Conservation (phyloP, 2,113 vertebrate species). For the Oceanodroma tethys region DNA sequence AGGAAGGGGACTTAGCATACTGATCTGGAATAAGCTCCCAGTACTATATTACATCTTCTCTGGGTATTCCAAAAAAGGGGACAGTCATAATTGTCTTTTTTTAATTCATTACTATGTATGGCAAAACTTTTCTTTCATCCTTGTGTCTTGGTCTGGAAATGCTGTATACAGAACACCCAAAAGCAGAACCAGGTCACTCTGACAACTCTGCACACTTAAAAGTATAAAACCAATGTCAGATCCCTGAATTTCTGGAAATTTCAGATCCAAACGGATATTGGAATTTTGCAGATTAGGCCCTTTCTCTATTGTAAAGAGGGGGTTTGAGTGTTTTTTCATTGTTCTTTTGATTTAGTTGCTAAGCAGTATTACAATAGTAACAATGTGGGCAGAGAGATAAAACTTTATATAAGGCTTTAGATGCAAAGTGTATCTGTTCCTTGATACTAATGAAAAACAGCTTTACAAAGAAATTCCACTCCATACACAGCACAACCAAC, state of each 20-base stretch:
- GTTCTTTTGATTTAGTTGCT: neutral
- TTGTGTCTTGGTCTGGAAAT: neutral
- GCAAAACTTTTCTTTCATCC: neutral
- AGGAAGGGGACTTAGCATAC: neutral
- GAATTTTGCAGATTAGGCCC: neutral
- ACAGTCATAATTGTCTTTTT: neutral
- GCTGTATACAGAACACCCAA: neutral
- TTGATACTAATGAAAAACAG: neutral
- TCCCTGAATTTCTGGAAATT: neutral
- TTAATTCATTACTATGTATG: neutral
- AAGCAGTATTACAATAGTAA: constrained; percentile 29
- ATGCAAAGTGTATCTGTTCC: neutral
- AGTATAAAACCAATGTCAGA: neutral
- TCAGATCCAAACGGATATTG: neutral
- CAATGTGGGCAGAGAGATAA: neutral
- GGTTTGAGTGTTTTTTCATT: neutral
- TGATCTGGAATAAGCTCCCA: neutral
- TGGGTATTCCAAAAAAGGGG: neutral
- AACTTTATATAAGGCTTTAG: neutral
- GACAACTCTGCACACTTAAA: neutral
- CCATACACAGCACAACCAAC: neutral
- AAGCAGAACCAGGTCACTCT: neutral
- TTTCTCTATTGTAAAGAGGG: neutral
- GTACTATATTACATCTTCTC: neutral
- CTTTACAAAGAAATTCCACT: neutral